These are phyloP conservation scores for Pogona vitticeps DNA, from an alignment of 2,113 vertebrate genomes.

Conservation along the genomic window DNA sequence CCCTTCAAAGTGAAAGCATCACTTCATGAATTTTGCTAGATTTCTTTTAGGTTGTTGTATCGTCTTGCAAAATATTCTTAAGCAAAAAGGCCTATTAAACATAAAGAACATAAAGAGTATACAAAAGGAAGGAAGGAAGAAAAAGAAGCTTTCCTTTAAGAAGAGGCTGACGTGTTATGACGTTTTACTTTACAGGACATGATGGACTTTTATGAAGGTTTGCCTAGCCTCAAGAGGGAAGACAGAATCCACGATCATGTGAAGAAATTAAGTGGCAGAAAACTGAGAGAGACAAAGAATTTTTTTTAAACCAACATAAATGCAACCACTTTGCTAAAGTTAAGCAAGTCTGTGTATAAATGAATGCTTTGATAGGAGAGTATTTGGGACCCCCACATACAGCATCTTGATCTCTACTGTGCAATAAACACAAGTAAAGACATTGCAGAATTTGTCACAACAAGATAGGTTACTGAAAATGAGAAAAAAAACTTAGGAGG, in stretches of 20 bases:
- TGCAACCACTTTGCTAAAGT: neutral
- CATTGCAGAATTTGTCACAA: neutral
- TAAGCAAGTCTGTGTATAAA: too few relatives aligned
- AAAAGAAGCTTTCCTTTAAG: neutral
- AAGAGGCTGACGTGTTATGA: neutral
- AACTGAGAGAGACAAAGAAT: neutral
- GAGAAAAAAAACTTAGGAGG: neutral
- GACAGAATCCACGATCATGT: neutral
- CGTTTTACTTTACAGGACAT: neutral
- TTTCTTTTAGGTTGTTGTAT: neutral
- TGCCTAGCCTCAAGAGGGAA: neutral
- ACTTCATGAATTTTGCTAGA: neutral
- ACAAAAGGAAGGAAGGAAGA: neutral
- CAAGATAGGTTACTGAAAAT: neutral
- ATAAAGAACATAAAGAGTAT: neutral
- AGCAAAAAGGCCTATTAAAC: neutral
- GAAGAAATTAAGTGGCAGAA: neutral
- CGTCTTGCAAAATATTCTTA: neutral
- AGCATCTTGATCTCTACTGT: neutral
- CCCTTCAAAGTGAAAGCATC: conserved; percentile 16
- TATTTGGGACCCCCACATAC: too few relatives aligned
- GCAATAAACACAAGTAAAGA: neutral
- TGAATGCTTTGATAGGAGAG: neutral
- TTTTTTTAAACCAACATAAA: too few relatives aligned
- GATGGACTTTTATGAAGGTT: neutral